These are phyloP conservation scores for Mimachlamys varia DNA, from an alignment of 2,888 invertebrate genomes.

Conservation along the genomic window DNA sequence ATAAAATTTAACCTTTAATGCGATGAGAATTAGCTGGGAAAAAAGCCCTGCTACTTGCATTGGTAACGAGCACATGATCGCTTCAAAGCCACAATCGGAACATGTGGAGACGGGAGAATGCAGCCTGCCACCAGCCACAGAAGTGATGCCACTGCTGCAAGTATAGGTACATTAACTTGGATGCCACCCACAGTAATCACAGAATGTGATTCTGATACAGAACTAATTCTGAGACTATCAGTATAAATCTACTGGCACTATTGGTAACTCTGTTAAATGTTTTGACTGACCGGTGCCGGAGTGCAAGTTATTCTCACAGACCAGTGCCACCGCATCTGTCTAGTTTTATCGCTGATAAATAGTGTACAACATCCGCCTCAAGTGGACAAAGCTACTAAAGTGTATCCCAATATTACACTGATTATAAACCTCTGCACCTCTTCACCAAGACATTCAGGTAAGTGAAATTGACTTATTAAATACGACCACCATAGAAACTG, in stretches of 20 bases:
- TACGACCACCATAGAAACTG: too few relatives aligned
- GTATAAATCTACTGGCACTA: too few relatives aligned
- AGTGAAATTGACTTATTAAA: background rate
- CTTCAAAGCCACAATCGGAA: background rate
- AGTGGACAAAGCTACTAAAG: background rate
- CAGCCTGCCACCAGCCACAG: background rate
- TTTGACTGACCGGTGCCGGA: too few relatives aligned
- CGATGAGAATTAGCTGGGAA: background rate
- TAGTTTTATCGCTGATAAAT: background rate
- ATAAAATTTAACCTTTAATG: constrained; percentile 25
- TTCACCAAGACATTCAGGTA: constrained; percentile 15
- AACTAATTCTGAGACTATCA: background rate
- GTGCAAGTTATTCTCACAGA: too few relatives aligned
- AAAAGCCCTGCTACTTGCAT: background rate
- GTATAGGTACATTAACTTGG: background rate
- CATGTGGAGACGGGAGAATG: background rate
- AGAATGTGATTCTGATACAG: background rate
- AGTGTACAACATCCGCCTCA: background rate
- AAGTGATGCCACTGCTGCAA: constrained; percentile 3
- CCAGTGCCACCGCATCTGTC: too few relatives aligned
- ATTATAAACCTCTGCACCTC: background rate
- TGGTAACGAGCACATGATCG: background rate
- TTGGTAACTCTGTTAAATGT: background rate
- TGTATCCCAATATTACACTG: background rate
- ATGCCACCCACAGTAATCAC: background rate